Conservation (phyloP, 1,140 invertebrate genomes). For the Nasonia giraulti region DNA sequence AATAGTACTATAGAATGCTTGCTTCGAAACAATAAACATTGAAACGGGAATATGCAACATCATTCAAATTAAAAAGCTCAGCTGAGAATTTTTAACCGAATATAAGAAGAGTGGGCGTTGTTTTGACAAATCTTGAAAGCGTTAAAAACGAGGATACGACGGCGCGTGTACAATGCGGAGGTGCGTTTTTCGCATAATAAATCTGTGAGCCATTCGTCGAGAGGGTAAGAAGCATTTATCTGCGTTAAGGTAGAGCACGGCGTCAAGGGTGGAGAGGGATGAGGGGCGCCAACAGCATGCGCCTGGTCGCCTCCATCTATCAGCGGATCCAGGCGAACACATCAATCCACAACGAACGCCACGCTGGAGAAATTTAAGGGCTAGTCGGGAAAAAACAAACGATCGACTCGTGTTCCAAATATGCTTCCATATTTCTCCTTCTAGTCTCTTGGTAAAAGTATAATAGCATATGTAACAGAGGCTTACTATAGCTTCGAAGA, state of each 20-base stretch:
- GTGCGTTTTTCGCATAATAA: constrained; percentile 69
- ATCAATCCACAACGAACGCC: constrained; percentile 66
- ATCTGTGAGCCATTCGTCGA: constrained; percentile 69
- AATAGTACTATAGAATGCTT: no score
- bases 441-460: constrained; percentile 49
- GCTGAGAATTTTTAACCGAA: no score
- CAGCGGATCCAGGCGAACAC: constrained; percentile 67
- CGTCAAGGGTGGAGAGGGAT: constrained; percentile 51
- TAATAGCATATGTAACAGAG: constrained; percentile 7
- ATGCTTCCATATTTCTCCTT: constrained; percentile 57
- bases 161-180: constrained; percentile 48
- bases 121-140: constrained; percentile 33
- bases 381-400: constrained; percentile 55
- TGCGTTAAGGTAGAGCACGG: constrained; percentile 58
- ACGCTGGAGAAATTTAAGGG: constrained; percentile 65
- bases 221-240: constrained; percentile 68
- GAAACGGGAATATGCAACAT: no score
- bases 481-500: not conserved
- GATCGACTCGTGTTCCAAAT: constrained; percentile 43
- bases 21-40: no score
- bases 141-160: not conserved
- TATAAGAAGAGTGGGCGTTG: not conserved
- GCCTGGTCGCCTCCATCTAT: constrained; percentile 67
- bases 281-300: constrained; percentile 65
- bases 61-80: no score